These are phyloP conservation scores for Pseudeuparius sepicola DNA, from an alignment of 2,888 invertebrate genomes.

Conservation along the genomic window DNA sequence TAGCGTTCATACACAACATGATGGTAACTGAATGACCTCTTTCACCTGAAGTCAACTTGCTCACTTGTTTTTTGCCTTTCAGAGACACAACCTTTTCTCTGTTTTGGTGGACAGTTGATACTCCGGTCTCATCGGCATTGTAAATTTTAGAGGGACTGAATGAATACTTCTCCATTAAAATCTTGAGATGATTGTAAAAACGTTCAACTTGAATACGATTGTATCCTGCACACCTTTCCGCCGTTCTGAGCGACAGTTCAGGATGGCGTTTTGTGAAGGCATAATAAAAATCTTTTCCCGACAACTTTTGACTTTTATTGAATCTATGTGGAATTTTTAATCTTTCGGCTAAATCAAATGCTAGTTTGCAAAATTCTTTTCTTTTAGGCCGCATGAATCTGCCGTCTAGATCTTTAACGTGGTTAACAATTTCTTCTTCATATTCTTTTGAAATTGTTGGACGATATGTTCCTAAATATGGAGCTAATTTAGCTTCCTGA, in stretches of 20 bases:
- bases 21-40: slow-evolving; percentile 2
- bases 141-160: slow-evolving; percentile 1
- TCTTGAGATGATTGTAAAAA: slow-evolving; percentile 2
- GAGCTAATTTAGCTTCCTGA: too few relatives aligned
- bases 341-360: slow-evolving; percentile 7
- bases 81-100: slow-evolving; percentile 6
- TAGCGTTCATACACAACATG: too few relatives aligned
- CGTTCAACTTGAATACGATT: too few relatives aligned
- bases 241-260: too few relatives aligned
- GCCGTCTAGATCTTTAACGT: slow-evolving; percentile 2
- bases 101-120: slow-evolving; percentile 1
- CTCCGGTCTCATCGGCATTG: slow-evolving; percentile 2
- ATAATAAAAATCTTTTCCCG: too few relatives aligned
- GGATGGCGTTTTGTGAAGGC: too few relatives aligned
- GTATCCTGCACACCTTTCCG: too few relatives aligned
- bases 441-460: too few relatives aligned
- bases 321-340: slow-evolving; percentile 7
- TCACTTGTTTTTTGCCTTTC: slow-evolving; percentile 7
- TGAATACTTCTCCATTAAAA: slow-evolving; percentile 5
- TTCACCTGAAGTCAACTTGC: slow-evolving; percentile 4
- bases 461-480: too few relatives aligned
- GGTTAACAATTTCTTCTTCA: slow-evolving; percentile 2
- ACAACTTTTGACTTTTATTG: slow-evolving; percentile 7
- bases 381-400: slow-evolving; percentile 5
- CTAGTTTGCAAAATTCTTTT: slow-evolving; percentile 3